phyloP scores from a whole-genome alignment of 2,797 vertebrate species.

The Catharus ustulatus region DNA sequence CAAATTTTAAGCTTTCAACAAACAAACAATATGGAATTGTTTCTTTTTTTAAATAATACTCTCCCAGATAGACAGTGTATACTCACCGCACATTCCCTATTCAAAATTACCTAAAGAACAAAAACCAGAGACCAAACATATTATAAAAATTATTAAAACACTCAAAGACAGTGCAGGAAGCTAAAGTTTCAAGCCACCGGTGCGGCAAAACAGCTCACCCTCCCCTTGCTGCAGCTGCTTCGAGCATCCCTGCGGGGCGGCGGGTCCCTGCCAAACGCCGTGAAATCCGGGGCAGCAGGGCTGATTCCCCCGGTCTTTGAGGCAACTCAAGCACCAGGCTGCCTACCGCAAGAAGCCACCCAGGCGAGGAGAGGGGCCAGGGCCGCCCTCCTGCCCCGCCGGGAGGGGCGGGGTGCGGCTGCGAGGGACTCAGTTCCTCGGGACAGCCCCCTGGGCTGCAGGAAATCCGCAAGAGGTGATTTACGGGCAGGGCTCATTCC shows the following conservation, averaged over 20 bases:
- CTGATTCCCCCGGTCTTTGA: not conserved
- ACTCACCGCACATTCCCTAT: accelerated
- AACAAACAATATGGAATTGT: not conserved
- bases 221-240: not conserved
- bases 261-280: not conserved
- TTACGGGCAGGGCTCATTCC: not conserved
- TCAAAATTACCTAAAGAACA: not conserved
- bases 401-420: not conserved
- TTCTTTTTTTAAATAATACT: not conserved
- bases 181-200: not conserved
- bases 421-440: not conserved
- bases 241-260: not conserved
- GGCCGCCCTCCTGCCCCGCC: not conserved
- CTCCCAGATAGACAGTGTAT: not conserved
- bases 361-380: not conserved
- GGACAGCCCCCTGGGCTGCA: not conserved
- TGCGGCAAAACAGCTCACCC: not conserved
- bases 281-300: not conserved
- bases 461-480: not conserved
- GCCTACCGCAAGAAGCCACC: not conserved
- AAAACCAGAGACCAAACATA: not conserved
- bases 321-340: not conserved
- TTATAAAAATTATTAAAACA: not conserved
- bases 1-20: not conserved
- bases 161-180: not conserved